Conservation (phyloP, 1,140 invertebrate genomes). For the Tenebrio molitor region DNA sequence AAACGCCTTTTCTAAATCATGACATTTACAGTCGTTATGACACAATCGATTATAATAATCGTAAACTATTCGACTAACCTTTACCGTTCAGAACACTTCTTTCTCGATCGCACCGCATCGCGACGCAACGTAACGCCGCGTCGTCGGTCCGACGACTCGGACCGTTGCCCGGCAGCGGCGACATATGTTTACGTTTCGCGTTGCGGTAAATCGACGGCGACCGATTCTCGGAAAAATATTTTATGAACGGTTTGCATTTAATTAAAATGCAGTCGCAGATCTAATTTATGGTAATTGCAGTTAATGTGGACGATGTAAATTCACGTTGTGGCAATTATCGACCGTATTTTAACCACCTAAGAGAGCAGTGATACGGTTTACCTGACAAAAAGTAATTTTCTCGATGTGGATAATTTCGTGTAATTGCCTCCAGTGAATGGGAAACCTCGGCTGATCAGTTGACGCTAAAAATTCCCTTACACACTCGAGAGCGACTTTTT, state of each 20-base stretch:
- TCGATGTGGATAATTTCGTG: neutral
- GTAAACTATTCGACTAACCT: too few species aligned
- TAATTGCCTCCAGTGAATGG: conserved; percentile 7
- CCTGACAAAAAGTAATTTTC: conserved; percentile 28
- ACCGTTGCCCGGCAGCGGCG: too few species aligned
- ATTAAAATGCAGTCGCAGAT: conserved; percentile 26
- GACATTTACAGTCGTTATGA: too few species aligned
- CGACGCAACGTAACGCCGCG: too few species aligned
- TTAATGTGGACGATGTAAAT: too few species aligned
- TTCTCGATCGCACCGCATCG: too few species aligned
- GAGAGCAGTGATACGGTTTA: conserved; percentile 25
- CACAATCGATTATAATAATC: too few species aligned
- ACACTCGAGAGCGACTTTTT: neutral
- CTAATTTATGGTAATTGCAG: conserved; percentile 20
- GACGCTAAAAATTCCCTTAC: conserved; percentile 1
- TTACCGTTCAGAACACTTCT: too few species aligned
- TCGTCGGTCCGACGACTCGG: too few species aligned
- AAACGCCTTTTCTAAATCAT: neutral
- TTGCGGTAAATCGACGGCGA: too few species aligned
- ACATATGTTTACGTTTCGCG: too few species aligned
- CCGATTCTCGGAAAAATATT: neutral
- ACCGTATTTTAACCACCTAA: neutral
- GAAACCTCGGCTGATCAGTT: conserved; percentile 9
- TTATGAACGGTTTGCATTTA: conserved; percentile 1
- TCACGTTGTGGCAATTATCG: conserved; percentile 22